Conservation (phyloP, 1,140 invertebrate genomes). For the Hyles vespertilio region DNA sequence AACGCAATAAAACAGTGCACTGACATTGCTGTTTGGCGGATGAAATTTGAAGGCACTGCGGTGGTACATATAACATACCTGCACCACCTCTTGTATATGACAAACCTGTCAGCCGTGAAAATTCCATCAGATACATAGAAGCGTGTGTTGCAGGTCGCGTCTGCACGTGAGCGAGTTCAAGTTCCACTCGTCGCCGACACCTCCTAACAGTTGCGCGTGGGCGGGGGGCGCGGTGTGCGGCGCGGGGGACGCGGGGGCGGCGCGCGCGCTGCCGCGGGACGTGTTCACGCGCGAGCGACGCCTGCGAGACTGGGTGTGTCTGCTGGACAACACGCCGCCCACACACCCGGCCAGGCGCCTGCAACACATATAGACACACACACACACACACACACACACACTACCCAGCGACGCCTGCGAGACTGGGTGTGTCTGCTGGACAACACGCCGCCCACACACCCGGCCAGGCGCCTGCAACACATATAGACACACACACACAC, state of each 20-base stretch:
- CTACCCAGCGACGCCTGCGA: too few species aligned
- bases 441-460: too few species aligned
- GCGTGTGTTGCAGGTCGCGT: constrained; percentile 10
- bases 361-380: constrained; percentile 5
- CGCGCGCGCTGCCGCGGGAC: constrained; percentile 44
- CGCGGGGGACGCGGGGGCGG: constrained; percentile 64
- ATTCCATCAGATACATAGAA: neutral
- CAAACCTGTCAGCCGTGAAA: neutral
- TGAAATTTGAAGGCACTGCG: too few species aligned
- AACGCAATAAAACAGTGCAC: too few species aligned
- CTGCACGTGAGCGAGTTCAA: constrained; percentile 35
- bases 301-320: constrained; percentile 89
- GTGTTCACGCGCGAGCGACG: constrained; percentile 74
- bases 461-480: too few species aligned
- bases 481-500: too few species aligned
- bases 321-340: constrained; percentile 78
- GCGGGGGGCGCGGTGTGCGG: constrained; percentile 86
- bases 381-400: too few species aligned
- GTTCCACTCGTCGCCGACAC: constrained; percentile 44
- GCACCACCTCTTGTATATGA: neutral
- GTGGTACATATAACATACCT: too few species aligned
- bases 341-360: constrained; percentile 20
- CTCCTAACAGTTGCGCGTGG: constrained; percentile 43
- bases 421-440: too few species aligned
- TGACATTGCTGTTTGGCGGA: too few species aligned